Percentiles rank a stretch among this genome's conserved stretches.
Conservation (phyloP, 2,797 vertebrate species). For the Hylomyscus alleni region DNA sequence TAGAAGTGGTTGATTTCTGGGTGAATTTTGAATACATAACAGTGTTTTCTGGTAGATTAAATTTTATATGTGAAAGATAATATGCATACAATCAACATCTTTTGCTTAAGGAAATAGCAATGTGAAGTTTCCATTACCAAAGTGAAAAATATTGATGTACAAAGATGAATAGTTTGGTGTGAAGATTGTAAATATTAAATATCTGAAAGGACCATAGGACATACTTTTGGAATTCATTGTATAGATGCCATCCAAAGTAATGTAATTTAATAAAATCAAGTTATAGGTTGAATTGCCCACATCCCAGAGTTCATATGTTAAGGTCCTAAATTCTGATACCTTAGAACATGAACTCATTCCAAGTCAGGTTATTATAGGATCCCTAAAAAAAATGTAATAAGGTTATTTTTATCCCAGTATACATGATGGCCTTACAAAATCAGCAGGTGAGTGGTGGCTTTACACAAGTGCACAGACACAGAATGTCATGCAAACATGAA, state of each 20-base stretch:
- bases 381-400: slow-evolving; percentile 16
- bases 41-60: slow-evolving; percentile 7
- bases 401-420: not conserved
- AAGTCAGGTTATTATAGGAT: not conserved
- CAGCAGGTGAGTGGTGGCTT: not conserved
- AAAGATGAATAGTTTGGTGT: not conserved
- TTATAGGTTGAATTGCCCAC: not conserved
- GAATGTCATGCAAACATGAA: not conserved
- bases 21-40: not conserved
- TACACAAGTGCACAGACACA: not conserved
- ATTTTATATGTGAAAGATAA: not conserved
- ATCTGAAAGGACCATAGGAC: not conserved
- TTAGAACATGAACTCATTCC: slow-evolving; percentile 7
- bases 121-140: not conserved
- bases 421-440: not conserved
- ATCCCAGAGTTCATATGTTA: not conserved
- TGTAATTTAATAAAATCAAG: slow-evolving; percentile 32
- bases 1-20: not conserved
- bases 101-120: not conserved
- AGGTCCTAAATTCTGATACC: not conserved
- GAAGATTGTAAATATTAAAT: not conserved
- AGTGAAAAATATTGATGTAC: not conserved
- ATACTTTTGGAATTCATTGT: not conserved
- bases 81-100: not conserved
- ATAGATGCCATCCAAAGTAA: not conserved